Evolutionary conservation across 2,888 invertebrate species (phyloP), one percentile per base, ranked within the genome.

Genomic region (Prosopocoilus inquinatus): DNA sequence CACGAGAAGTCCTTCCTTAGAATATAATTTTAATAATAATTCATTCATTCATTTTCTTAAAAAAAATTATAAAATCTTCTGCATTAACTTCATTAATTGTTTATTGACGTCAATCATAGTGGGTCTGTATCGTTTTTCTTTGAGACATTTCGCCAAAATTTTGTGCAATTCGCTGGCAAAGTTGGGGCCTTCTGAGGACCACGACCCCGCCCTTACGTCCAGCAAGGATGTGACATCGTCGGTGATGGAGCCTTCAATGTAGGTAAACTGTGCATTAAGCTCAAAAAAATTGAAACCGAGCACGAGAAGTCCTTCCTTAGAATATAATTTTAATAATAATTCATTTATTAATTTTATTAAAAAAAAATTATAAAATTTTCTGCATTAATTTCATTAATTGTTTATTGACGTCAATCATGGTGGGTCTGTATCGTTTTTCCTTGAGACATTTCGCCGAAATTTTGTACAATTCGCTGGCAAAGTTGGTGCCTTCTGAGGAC

Each of bases 391-490:
- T 28, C 20, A 28, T 5, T 15, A 41, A 41, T 41, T 41, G 15
- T 13, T 11, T 11, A 3, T 9, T 78, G 20, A 86, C 78, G 64
- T 79, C 72, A 52, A 77, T 78, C 80, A 88, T 87, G 9, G 79
- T 74, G 0, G 86, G 87, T 64, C 89, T 70, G 45, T 78, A 78
- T 64, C 81, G 81, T 57, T 84, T 78, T 64, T 79, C 75, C 53
- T 79, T 75, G 51, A 87, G 76, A 69, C 89, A 89, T 35, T 69
- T 74, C 50, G 75, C 73, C 2, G 86, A 81, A 41, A 88, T 70
- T 11, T 74, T 67, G 67, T 81, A 86, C 9, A 89, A 67, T 36
- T 79, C 70, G 9, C 76, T 74, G 7, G 81, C 82, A 63, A 80
- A 77, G 54, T 77, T 67, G 9, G 70, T 57, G 28, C 73, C 69